phyloP scores from a whole-genome alignment of 2,888 invertebrate species.

The Villa cingulata region DNA sequence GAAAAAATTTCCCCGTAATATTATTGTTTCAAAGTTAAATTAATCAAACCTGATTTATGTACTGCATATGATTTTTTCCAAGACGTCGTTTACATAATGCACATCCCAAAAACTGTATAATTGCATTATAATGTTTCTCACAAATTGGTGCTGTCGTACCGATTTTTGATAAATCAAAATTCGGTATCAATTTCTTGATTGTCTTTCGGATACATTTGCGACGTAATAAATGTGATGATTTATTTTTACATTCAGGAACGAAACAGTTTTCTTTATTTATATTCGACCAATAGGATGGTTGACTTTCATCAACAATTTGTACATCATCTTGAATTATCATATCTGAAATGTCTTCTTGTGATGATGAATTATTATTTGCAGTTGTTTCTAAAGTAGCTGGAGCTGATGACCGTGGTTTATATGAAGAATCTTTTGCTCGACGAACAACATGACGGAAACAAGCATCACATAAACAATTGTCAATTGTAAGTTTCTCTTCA shows the following conservation, averaged over 20 bases:
- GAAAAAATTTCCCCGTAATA: neutral
- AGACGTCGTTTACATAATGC: constrained; percentile 61
- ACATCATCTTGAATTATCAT: neutral
- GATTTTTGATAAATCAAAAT: constrained; percentile 48
- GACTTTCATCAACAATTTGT: constrained; percentile 21
- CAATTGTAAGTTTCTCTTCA: constrained; percentile 67
- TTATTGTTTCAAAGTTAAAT: neutral
- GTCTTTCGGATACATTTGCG: constrained; percentile 60
- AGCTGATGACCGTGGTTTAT: constrained; percentile 41
- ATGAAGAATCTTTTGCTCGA: constrained; percentile 49
- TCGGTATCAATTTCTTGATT: constrained; percentile 50
- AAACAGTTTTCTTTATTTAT: constrained; percentile 40
- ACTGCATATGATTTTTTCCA: constrained; percentile 63
- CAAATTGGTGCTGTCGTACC: constrained; percentile 48
- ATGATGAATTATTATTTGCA: neutral
- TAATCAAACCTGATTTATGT: constrained; percentile 43
- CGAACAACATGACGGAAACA: constrained; percentile 77
- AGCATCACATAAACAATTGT: constrained; percentile 77
- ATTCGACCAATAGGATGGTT: constrained; percentile 1
- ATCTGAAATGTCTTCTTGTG: neutral
- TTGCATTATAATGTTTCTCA: constrained; percentile 51
- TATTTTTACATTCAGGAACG: constrained; percentile 46
- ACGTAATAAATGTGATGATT: constrained; percentile 50
- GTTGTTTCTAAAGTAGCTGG: constrained; percentile 22
- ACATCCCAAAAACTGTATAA: constrained; percentile 63